These are phyloP conservation scores for Tupiocoris notatus DNA, from an alignment of 2,888 invertebrate genomes.

Conservation along the genomic window DNA sequence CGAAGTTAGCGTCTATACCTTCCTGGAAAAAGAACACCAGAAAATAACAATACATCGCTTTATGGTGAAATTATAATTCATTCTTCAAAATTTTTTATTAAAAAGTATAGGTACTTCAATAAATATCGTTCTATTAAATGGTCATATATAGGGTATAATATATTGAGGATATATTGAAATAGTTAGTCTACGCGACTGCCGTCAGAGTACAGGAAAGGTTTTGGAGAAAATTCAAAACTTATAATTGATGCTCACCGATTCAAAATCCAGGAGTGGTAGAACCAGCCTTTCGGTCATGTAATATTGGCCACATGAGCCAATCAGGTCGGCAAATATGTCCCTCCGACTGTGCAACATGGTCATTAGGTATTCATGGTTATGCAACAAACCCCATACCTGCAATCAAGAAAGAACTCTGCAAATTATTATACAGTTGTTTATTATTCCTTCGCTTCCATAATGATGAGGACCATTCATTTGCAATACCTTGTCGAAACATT, in stretches of 20 bases:
- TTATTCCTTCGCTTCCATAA: too few species aligned
- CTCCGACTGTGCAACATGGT: constrained; percentile 61
- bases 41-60: too few species aligned
- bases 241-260: constrained; percentile 16
- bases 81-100: too few species aligned
- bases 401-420: too few species aligned
- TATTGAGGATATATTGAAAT: background rate
- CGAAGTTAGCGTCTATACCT: constrained; percentile 29
- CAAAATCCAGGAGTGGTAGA: constrained; percentile 53
- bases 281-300: constrained; percentile 66
- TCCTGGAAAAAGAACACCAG: constrained; percentile 3
- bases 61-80: too few species aligned
- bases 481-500: too few species aligned
- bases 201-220: background rate
- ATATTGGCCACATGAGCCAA: constrained; percentile 67
- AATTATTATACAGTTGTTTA: too few species aligned
- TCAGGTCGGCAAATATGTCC: constrained; percentile 64
- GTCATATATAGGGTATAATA: too few species aligned
- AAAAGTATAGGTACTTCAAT: too few species aligned
- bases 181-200: background rate
- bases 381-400: constrained; percentile 61
- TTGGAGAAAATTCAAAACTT: too few species aligned
- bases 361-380: constrained; percentile 67
- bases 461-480: too few species aligned
- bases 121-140: too few species aligned